A percentile compares a stretch with the other conserved stretches of the same genome.
Conservation (phyloP, 1,140 invertebrate species). For the Lepidurus arcticus region DNA sequence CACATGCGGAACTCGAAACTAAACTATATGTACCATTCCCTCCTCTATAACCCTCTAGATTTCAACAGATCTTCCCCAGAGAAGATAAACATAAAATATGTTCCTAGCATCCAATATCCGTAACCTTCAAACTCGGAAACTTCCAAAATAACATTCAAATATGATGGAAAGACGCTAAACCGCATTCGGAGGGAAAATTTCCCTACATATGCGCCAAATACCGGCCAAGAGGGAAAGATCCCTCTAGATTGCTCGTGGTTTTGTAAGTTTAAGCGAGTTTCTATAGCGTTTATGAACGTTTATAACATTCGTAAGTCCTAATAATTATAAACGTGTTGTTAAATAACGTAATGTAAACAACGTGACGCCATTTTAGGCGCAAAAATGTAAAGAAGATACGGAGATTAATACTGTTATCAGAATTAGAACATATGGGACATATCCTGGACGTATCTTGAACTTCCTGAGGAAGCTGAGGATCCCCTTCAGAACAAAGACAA, state of each 20-base stretch:
- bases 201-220: too few relatives aligned
- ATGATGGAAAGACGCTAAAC: too few relatives aligned
- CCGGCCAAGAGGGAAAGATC: too few relatives aligned
- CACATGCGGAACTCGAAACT: slow-evolving; percentile 16
- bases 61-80: not conserved
- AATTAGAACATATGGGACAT: not conserved
- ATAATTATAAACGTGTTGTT: too few relatives aligned
- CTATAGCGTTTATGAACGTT: too few relatives aligned
- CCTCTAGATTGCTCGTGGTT: too few relatives aligned
- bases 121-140: not conserved
- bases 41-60: not conserved
- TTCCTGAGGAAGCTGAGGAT: not conserved
- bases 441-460: slow-evolving; percentile 14
- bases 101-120: not conserved
- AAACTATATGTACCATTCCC: not conserved
- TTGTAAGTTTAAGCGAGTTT: too few relatives aligned
- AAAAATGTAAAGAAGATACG: too few relatives aligned
- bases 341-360: too few relatives aligned
- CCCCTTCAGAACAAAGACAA: not conserved
- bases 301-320: too few relatives aligned
- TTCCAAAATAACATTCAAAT: not conserved
- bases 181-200: too few relatives aligned
- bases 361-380: too few relatives aligned
- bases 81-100: not conserved
- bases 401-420: not conserved